A percentile compares a stretch with the other conserved stretches of the same genome.
Conservation (phyloP, 2,797 vertebrate species). For the Brachyrhaphis roseni region DNA sequence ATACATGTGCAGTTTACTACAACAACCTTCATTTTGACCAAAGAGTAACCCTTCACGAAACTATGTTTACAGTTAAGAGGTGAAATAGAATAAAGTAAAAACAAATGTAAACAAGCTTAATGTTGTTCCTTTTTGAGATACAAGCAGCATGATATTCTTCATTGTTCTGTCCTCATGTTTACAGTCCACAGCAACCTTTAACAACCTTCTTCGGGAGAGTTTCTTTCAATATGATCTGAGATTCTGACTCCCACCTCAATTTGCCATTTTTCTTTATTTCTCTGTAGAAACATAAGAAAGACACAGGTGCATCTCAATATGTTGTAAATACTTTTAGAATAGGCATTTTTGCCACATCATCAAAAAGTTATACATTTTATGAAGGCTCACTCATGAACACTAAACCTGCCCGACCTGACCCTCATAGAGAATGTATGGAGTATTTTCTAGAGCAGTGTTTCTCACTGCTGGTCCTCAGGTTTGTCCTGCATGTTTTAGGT, state of each 20-base stretch:
- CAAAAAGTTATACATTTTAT: background rate
- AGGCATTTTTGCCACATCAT: background rate
- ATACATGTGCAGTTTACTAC: conserved; percentile 32
- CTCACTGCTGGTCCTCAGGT: too few species aligned
- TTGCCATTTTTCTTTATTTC: conserved; percentile 76
- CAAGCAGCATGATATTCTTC: conserved; percentile 27
- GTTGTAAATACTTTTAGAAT: background rate
- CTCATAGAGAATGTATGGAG: background rate
- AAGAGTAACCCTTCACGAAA: conserved; percentile 17
- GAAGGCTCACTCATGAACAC: background rate
- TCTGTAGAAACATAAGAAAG: conserved; percentile 51
- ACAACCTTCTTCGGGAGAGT: conserved; percentile 55
- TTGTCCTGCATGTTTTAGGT: too few species aligned
- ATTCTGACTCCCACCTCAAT: conserved; percentile 39
- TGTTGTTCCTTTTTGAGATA: conserved; percentile 24
- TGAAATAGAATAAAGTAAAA: conserved; percentile 26
- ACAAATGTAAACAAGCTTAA: background rate
- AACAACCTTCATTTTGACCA: conserved; percentile 40
- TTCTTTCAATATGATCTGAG: conserved; percentile 58
- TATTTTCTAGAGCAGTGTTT: too few species aligned
- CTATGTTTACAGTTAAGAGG: background rate
- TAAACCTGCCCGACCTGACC: background rate
- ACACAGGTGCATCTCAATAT: background rate
- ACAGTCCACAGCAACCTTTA: conserved; percentile 68
- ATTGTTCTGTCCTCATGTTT: conserved; percentile 14